Conservation (phyloP, 2,888 invertebrate genomes). For the Lithophane socia region DNA sequence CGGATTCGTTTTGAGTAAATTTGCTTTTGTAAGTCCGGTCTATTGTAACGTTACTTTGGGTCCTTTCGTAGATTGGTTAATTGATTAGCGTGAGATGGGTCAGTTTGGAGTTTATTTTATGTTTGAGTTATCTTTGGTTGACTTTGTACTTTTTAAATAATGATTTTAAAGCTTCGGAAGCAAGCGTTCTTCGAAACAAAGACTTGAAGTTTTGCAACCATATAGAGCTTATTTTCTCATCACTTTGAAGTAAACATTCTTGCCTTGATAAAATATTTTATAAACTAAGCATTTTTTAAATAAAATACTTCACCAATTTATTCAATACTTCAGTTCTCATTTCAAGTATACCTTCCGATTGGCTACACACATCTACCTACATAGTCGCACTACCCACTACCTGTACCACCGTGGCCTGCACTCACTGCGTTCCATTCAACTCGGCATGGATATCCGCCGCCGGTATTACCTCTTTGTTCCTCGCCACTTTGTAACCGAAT, state of each 20-base stretch:
- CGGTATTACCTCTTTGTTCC: constrained; percentile 65
- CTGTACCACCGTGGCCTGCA: constrained; percentile 30
- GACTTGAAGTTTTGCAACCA: background rate
- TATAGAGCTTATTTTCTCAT: background rate
- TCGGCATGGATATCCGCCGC: constrained; percentile 49
- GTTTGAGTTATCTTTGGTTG: constrained; percentile 24
- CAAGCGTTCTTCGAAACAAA: background rate
- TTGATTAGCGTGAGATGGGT: constrained; percentile 46
- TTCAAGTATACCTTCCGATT: constrained; percentile 32
- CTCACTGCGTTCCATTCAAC: constrained; percentile 51
- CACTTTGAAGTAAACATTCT: background rate
- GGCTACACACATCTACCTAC: constrained; percentile 20
- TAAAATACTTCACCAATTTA: constrained; percentile 2
- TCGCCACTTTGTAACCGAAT: constrained; percentile 48
- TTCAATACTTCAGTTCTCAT: constrained; percentile 17
- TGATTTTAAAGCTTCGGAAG: background rate
- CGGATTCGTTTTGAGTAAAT: constrained; percentile 64
- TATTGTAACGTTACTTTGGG: constrained; percentile 42
- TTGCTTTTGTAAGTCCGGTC: constrained; percentile 60
- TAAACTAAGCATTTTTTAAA: background rate
- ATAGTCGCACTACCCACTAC: constrained; percentile 30
- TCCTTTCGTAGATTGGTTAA: constrained; percentile 47
- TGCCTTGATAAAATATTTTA: background rate
- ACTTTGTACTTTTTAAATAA: background rate
- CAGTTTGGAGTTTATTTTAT: constrained; percentile 21